Evolutionary conservation across 2,797 vertebrate species (phyloP).

Genomic region (Hemitrygon akajei): DNA sequence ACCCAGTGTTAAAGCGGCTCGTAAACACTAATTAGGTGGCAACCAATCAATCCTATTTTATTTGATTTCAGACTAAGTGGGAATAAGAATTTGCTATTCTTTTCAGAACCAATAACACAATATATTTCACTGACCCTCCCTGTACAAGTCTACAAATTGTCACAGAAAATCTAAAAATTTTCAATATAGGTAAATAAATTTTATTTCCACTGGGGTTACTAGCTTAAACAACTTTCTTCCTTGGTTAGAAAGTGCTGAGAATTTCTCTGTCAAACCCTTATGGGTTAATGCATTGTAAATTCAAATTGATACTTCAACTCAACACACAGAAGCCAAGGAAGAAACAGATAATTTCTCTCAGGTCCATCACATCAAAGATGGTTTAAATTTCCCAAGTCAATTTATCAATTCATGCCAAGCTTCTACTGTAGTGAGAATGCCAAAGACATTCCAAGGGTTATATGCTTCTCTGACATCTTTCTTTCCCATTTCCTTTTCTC

Average conservation of each 20-base stretch:
- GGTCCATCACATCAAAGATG: background rate
- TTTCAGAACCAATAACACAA: background rate
- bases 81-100: background rate
- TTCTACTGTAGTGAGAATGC: background rate
- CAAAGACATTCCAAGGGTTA: background rate
- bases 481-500: background rate
- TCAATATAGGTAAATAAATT: background rate
- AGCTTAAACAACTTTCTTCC: background rate
- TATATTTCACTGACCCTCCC: background rate
- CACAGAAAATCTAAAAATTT: background rate
- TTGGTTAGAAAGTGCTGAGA: background rate
- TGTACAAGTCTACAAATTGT: background rate
- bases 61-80: background rate
- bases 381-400: background rate
- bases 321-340: background rate
- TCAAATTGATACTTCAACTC: background rate
- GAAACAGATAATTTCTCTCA: background rate
- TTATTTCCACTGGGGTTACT: slow-evolving; percentile 24
- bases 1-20: background rate
- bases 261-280: slow-evolving; percentile 19
- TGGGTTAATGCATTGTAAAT: slow-evolving; percentile 7
- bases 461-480: background rate
- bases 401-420: background rate
- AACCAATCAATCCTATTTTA: no score
- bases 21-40: background rate